These are phyloP conservation scores for Drosophila setifemur DNA, from an alignment of 1,140 invertebrate genomes.

Conservation along the genomic window DNA sequence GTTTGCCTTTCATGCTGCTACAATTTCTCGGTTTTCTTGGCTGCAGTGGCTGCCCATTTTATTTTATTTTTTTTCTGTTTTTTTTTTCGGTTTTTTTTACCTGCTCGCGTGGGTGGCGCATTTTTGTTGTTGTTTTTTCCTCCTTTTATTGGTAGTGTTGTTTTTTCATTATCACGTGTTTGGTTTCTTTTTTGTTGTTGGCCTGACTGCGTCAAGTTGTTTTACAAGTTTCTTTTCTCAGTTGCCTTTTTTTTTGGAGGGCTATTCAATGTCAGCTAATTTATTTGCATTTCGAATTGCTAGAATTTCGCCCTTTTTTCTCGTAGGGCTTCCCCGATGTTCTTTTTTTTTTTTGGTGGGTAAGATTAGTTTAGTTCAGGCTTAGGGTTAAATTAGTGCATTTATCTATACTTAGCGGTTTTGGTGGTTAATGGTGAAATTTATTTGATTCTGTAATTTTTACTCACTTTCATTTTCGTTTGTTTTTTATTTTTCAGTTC, in stretches of 20 bases:
- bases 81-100: conserved; percentile 27
- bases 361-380: neutral
- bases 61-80: conserved; percentile 14
- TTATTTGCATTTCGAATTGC: conserved; percentile 54
- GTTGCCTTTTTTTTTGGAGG: conserved; percentile 25
- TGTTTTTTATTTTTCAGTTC: conserved; percentile 86
- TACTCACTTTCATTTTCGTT: conserved; percentile 16
- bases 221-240: conserved; percentile 24
- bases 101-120: conserved; percentile 58
- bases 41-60: conserved; percentile 54
- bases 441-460: neutral
- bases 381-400: conserved; percentile 2
- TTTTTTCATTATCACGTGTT: conserved; percentile 67
- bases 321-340: conserved; percentile 29
- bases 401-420: conserved; percentile 4
- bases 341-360: neutral
- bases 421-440: neutral
- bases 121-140: conserved; percentile 27
- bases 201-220: conserved; percentile 40
- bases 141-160: conserved; percentile 12
- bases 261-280: conserved; percentile 56
- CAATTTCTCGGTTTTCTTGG: conserved; percentile 31
- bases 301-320: conserved; percentile 24
- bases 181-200: conserved; percentile 16
- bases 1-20: conserved; percentile 22